phyloP scores from a whole-genome alignment of 2,888 invertebrate species.

The Magallana nippona region DNA sequence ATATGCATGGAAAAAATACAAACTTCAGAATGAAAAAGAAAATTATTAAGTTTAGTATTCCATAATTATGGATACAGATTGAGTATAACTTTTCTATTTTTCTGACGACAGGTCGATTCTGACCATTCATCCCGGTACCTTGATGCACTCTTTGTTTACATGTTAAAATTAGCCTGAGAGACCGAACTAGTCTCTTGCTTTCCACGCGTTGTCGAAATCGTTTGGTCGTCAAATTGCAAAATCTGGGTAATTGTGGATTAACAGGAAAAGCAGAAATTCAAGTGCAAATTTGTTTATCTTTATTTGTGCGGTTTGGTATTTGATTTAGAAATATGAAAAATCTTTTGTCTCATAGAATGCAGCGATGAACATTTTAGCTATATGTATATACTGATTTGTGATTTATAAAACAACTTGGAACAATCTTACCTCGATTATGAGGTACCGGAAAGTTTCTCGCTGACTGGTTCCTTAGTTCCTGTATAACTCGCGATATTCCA shows the following conservation, averaged over 20 bases:
- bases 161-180: too few species aligned
- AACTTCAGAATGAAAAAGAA: too few species aligned
- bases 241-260: slow-evolving; percentile 3
- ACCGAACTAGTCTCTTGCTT: background rate
- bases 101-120: too few species aligned
- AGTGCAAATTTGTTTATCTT: background rate
- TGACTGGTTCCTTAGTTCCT: background rate
- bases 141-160: too few species aligned
- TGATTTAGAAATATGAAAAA: background rate
- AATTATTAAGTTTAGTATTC: too few species aligned
- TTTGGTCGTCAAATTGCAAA: background rate
- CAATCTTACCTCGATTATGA: background rate
- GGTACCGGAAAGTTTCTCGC: background rate
- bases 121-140: too few species aligned
- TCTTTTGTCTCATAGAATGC: background rate
- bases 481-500: slow-evolving; percentile 50
- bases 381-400: too few species aligned
- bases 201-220: background rate
- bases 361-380: too few species aligned
- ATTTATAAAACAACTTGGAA: too few species aligned
- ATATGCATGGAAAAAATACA: too few species aligned
- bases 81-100: too few species aligned
- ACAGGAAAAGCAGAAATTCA: background rate
- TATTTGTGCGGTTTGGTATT: background rate
- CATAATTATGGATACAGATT: too few species aligned